Evolutionary conservation across 2,888 invertebrate genomes (phyloP).

Genomic region (Subacronicta megacephala): DNA sequence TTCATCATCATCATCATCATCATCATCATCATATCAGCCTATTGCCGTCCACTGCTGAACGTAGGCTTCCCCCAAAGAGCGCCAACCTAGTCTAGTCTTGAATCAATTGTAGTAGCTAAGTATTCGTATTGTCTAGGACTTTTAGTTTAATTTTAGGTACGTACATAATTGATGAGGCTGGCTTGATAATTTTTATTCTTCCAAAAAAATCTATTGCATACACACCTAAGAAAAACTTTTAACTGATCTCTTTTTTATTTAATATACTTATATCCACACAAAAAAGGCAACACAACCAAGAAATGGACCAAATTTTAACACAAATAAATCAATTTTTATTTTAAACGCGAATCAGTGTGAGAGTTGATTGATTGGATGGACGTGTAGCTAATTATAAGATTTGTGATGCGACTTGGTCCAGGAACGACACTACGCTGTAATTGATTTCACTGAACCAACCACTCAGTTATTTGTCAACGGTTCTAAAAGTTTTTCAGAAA

Average conservation of each 20-base stretch:
- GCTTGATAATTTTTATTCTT: too few relatives aligned
- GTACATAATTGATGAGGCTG: neutral
- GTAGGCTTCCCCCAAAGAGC: too few relatives aligned
- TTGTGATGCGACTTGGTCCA: slow-evolving; percentile 69
- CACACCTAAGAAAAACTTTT: neutral
- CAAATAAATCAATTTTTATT: slow-evolving; percentile 63
- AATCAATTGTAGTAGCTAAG: too few relatives aligned
- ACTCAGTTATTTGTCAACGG: slow-evolving; percentile 67
- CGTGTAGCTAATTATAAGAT: slow-evolving; percentile 80
- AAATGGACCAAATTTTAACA: slow-evolving; percentile 46
- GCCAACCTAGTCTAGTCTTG: too few relatives aligned
- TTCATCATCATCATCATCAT: too few relatives aligned
- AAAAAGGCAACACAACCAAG: slow-evolving; percentile 14
- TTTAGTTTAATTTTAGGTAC: neutral
- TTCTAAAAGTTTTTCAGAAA: slow-evolving; percentile 70
- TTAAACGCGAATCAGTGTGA: slow-evolving; percentile 62
- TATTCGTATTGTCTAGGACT: neutral
- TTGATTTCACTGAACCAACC: slow-evolving; percentile 80
- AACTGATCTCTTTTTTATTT: slow-evolving; percentile 22
- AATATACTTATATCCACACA: slow-evolving; percentile 24
- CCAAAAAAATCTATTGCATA: too few relatives aligned
- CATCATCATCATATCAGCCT: too few relatives aligned
- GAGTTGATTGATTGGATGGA: slow-evolving; percentile 75
- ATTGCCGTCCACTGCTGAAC: too few relatives aligned
- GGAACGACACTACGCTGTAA: slow-evolving; percentile 77